Evolutionary conservation across 1,140 invertebrate genomes (phyloP).

Genomic region (Grapholita molesta): DNA sequence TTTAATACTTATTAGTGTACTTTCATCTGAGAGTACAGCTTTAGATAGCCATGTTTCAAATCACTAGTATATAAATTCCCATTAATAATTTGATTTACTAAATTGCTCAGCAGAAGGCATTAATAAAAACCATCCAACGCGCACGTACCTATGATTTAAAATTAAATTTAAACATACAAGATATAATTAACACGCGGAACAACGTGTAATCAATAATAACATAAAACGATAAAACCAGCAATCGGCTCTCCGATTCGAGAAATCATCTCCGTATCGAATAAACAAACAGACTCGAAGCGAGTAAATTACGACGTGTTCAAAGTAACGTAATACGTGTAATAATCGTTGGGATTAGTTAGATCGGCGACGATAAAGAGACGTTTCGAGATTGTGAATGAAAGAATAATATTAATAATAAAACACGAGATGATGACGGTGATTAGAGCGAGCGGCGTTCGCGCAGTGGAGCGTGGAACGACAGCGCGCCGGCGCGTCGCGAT

Average conservation of each 20-base stretch:
- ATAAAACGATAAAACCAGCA: slow-evolving; percentile 38
- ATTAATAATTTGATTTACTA: slow-evolving; percentile 4
- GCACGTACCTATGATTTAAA: slow-evolving; percentile 26
- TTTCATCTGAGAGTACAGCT: background rate
- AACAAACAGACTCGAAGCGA: slow-evolving; percentile 53
- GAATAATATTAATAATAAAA: slow-evolving; percentile 60
- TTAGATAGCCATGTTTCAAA: background rate
- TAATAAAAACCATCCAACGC: slow-evolving; percentile 10
- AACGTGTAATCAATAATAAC: slow-evolving; percentile 63
- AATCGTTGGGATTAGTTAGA: slow-evolving; percentile 61
- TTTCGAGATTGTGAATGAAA: slow-evolving; percentile 64
- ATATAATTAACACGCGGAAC: slow-evolving; percentile 52
- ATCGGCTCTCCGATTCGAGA: slow-evolving; percentile 44
- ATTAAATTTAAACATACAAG: slow-evolving; percentile 42
- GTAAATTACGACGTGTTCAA: slow-evolving; percentile 58
- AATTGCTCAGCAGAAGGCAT: background rate
- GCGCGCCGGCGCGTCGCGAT: slow-evolving; percentile 43
- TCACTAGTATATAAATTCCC: background rate
- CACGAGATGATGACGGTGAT: slow-evolving; percentile 52
- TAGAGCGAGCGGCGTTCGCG: slow-evolving; percentile 38
- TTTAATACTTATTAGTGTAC: background rate
- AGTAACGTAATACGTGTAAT: slow-evolving; percentile 69
- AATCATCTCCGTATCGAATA: slow-evolving; percentile 46
- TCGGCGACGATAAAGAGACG: slow-evolving; percentile 59
- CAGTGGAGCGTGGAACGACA: slow-evolving; percentile 46